Evolutionary conservation across 2,797 vertebrate species (phyloP).

Genomic region (Gymnocypris eckloni): DNA sequence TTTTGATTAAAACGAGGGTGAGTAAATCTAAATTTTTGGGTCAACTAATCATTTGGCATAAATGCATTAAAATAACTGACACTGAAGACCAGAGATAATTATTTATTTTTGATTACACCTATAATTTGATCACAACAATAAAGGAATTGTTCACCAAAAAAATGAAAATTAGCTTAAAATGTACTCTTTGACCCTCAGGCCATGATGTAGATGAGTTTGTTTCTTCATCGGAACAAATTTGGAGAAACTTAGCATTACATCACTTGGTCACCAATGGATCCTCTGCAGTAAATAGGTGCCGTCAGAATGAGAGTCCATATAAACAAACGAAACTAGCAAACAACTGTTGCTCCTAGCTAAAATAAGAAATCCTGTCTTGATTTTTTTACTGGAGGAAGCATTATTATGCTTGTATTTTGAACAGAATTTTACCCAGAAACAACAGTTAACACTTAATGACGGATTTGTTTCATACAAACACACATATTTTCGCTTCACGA

Average conservation of each 20-base stretch:
- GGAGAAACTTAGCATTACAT: too few relatives aligned
- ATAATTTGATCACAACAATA: neutral
- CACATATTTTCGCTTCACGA: neutral
- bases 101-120: neutral
- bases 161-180: neutral
- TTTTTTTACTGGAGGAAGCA: neutral
- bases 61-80: neutral
- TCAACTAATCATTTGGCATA: neutral
- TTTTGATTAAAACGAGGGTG: too few relatives aligned
- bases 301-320: neutral
- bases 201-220: neutral
- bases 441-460: neutral
- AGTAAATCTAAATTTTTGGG: neutral
- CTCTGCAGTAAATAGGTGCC: neutral
- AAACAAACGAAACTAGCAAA: neutral
- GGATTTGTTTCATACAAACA: neutral
- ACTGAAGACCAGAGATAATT: neutral
- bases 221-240: neutral
- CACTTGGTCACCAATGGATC: neutral
- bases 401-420: neutral
- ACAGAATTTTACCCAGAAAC: neutral
- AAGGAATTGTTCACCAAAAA: neutral
- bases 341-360: neutral
- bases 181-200: neutral
- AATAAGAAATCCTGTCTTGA: neutral